Base-by-base conservation (phyloP, 2,113 vertebrate species). In the Ailurus styani region DNA sequence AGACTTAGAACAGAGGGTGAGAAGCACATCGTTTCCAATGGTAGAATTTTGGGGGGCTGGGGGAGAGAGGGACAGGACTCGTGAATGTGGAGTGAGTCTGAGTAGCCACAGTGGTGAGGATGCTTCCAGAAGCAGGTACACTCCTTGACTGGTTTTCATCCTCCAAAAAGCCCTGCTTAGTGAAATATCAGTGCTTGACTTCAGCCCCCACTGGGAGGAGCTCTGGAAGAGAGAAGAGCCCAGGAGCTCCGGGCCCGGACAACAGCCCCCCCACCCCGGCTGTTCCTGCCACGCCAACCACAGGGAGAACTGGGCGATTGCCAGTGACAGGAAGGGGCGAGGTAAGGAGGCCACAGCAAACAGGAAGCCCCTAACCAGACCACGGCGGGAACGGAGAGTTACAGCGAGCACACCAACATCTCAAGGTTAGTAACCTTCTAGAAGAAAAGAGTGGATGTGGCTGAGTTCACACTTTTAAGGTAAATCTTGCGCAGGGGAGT, bases 371-470 rank as follows among this genome's bases (percentile, higher is more conserved):
- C 34, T 25, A 57, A 34, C 42, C n/a, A 11, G 45, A 37, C 45
- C 88, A 3, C 20, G 6, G 2, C 1, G 13, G 77, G 60, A 25
- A 42, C 55, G 47, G 37, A n/a, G 60, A 55, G 15, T 27, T 13
- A 40, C 72, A 79, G 25, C 0, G 1, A 42, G 25, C 78, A 27
- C 31, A 25, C 34, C 45, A n/a, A 5, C n/a, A 1, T 29, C 34
- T 91, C 83, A 57, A 97, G 97, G 98, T 97, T 3, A 89, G 97
- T 95, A 29, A 37, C 60, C 27, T 27, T 78, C 70, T 34, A 50
- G 37, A 47, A 13, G 18, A 45, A n/a, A 82, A 82, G 62, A 2
- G 4, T 40, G 34, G 17, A 10, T 18, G 29, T 66, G 55, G 14
- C 82, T 0, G 1, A 34, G 31, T 10, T 81, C 27, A 27, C 17